Conservation (phyloP, 2,888 invertebrate genomes). For the Sinotaia quadrata region DNA sequence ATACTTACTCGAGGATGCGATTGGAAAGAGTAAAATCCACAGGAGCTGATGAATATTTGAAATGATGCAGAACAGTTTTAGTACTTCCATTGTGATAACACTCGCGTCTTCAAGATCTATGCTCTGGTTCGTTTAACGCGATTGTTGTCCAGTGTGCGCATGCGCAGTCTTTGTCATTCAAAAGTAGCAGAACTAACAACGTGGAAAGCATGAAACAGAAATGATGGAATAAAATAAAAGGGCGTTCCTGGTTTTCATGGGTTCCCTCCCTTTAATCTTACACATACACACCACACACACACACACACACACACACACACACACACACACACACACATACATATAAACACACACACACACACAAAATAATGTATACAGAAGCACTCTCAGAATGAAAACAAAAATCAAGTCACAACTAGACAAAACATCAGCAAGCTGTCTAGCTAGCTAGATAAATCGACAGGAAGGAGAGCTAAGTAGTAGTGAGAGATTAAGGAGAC, state of each 20-base stretch:
- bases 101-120: not conserved
- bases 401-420: no score
- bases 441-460: no score
- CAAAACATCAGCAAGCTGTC: no score
- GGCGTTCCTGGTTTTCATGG: no score
- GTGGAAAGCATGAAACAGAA: no score
- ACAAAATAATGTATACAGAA: slow-evolving; percentile 11
- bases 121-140: not conserved
- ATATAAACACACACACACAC: slow-evolving; percentile 29
- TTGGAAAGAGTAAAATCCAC: not conserved
- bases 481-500: no score
- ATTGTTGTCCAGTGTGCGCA: slow-evolving; percentile 7
- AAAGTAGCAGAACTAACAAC: slow-evolving; percentile 2
- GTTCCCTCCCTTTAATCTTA: no score
- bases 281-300: slow-evolving; percentile 5
- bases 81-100: no score
- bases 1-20: not conserved
- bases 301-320: slow-evolving; percentile 12
- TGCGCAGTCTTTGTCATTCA: slow-evolving; percentile 7
- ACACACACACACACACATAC: slow-evolving; percentile 20
- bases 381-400: slow-evolving; percentile 15
- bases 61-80: no score
- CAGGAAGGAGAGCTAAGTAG: no score
- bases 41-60: not conserved
- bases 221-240: no score